Percentiles rank a stretch among this genome's conserved stretches.
Conservation (phyloP, 2,888 invertebrate genomes). For the Augochlorella aurata region DNA sequence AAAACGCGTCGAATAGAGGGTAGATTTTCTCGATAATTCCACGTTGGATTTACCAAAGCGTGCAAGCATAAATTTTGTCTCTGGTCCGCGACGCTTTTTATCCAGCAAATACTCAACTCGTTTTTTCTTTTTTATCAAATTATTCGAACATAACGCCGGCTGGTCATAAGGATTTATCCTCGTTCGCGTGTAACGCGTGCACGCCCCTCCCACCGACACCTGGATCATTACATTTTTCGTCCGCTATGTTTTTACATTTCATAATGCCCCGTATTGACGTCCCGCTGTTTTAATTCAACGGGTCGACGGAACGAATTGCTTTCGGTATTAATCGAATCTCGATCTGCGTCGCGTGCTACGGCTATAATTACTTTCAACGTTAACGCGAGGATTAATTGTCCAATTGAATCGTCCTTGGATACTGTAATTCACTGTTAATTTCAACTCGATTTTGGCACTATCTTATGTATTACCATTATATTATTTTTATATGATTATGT, state of each 20-base stretch:
- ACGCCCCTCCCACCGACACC: too few relatives aligned
- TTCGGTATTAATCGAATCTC: not conserved
- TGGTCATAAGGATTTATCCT: slow-evolving; percentile 45
- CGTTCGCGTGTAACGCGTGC: not conserved
- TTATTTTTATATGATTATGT: too few relatives aligned
- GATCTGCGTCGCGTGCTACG: not conserved
- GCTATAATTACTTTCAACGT: not conserved
- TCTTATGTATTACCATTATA: too few relatives aligned
- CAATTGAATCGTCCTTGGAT: too few relatives aligned
- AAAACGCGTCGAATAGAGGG: slow-evolving; percentile 24
- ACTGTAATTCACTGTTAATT: not conserved
- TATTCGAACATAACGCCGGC: slow-evolving; percentile 36
- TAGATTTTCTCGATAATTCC: slow-evolving; percentile 52
- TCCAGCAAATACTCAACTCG: slow-evolving; percentile 41
- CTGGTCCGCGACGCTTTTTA: slow-evolving; percentile 29
- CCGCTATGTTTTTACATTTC: not conserved
- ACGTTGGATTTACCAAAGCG: slow-evolving; percentile 44
- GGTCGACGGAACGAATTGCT: not conserved
- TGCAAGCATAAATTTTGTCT: slow-evolving; percentile 44
- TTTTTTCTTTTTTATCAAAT: slow-evolving; percentile 41
- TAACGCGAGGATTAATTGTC: too few relatives aligned
- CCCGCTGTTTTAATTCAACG: not conserved
- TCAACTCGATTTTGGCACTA: not conserved
- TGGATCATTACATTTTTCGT: not conserved
- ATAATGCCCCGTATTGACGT: not conserved